These are phyloP conservation scores for Boleophthalmus pectinirostris DNA, from an alignment of 2,113 vertebrate species.

Conservation along the genomic window DNA sequence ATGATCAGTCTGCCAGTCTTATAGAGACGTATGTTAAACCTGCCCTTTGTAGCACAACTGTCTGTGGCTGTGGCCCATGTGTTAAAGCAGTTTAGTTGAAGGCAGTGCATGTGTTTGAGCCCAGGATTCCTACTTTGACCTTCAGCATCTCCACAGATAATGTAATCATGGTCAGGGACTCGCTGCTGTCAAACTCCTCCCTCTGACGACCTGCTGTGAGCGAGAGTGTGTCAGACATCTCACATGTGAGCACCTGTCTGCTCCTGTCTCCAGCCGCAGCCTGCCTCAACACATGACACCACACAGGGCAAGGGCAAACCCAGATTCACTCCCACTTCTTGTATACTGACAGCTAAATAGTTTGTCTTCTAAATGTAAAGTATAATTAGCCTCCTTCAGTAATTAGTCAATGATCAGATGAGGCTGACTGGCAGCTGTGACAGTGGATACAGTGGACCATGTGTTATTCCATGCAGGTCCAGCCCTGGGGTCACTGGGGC, in stretches of 20 bases:
- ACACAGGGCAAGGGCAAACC: conserved; percentile 43
- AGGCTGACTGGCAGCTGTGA: conserved; percentile 66
- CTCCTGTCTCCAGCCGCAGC: conserved; percentile 42
- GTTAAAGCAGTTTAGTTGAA: conserved; percentile 8
- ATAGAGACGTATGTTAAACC: background rate
- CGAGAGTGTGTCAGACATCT: conserved; percentile 76
- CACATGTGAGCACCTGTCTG: conserved; percentile 74
- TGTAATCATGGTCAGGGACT: conserved; percentile 78
- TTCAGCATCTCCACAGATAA: conserved; percentile 74
- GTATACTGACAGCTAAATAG: background rate
- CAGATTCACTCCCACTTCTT: background rate
- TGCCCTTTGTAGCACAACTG: background rate
- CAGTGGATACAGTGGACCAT: conserved; percentile 55
- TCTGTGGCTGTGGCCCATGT: background rate
- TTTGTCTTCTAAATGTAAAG: conserved; percentile 28
- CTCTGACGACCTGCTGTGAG: conserved; percentile 71
- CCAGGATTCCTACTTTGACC: conserved; percentile 59
- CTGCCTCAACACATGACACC: conserved; percentile 29
- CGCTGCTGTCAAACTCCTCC: conserved; percentile 71
- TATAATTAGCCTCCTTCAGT: conserved; percentile 36
- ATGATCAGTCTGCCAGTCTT: background rate
- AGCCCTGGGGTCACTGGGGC: conserved; percentile 54
- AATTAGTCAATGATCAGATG: conserved; percentile 52
- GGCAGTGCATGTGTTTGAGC: conserved; percentile 14
- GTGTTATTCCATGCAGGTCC: conserved; percentile 55